phyloP scores from a whole-genome alignment of 2,888 invertebrate species.

The Yponomeuta cagnagella region DNA sequence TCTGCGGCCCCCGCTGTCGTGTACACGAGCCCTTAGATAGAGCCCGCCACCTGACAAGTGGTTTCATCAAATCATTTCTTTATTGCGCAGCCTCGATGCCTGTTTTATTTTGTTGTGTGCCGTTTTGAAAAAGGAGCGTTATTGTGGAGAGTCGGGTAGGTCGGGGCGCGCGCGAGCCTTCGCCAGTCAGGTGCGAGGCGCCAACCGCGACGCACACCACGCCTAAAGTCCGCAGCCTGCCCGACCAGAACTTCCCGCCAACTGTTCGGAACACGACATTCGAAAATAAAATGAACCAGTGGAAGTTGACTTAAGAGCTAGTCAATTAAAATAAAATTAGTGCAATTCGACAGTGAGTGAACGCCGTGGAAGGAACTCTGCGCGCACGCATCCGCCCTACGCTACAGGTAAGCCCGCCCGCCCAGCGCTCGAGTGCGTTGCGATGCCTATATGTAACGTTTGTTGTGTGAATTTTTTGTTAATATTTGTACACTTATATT shows the following conservation, averaged over 20 bases:
- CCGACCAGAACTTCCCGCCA: slow-evolving; percentile 20
- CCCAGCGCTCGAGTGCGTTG: background rate
- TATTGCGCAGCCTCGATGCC: slow-evolving; percentile 65
- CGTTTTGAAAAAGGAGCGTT: slow-evolving; percentile 63
- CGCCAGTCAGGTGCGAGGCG: slow-evolving; percentile 68
- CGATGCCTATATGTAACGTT: background rate
- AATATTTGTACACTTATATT: too few relatives aligned
- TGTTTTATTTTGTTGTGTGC: slow-evolving; percentile 58
- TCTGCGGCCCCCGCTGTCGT: background rate
- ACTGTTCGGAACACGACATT: background rate
- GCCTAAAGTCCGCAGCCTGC: slow-evolving; percentile 40
- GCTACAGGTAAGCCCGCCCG: background rate
- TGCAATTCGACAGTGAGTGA: slow-evolving; percentile 2
- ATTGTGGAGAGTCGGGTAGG: slow-evolving; percentile 66
- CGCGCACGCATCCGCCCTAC: background rate
- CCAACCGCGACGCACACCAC: slow-evolving; percentile 58
- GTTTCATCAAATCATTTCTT: slow-evolving; percentile 74
- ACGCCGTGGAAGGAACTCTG: background rate
- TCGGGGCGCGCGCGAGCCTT: slow-evolving; percentile 66
- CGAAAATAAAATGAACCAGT: slow-evolving; percentile 1
- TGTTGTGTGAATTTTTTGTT: background rate
- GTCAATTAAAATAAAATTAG: background rate
- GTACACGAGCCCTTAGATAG: background rate
- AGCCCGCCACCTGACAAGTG: slow-evolving; percentile 70
- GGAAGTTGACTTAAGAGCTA: background rate